Conservation (phyloP, 2,888 invertebrate genomes). For the Eupithecia abbreviata region DNA sequence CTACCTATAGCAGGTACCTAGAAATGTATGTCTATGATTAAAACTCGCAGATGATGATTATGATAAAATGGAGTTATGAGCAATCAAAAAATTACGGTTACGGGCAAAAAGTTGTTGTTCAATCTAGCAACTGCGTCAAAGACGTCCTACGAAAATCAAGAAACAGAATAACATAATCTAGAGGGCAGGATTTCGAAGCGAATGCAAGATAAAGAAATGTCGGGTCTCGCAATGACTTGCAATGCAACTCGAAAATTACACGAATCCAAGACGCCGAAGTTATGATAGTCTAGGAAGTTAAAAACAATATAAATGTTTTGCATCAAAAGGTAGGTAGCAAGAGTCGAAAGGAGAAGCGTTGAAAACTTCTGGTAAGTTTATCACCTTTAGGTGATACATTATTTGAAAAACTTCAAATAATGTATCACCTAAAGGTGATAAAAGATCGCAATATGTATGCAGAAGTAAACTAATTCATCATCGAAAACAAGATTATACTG, state of each 20-base stretch:
- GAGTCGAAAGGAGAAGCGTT: not conserved
- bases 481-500: slow-evolving; percentile 18
- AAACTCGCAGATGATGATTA: not conserved
- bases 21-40: not conserved
- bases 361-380: not conserved
- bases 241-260: not conserved
- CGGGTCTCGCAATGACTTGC: not conserved
- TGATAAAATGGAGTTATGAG: not conserved
- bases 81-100: not conserved
- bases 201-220: not conserved
- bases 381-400: too few relatives aligned
- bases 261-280: not conserved
- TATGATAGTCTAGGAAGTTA: not conserved
- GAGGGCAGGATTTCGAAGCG: not conserved
- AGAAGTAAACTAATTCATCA: slow-evolving; percentile 15
- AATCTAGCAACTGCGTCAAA: not conserved
- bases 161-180: not conserved
- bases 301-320: not conserved
- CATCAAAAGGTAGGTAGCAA: not conserved
- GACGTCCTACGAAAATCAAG: not conserved
- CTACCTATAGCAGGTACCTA: not conserved
- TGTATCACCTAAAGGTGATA: not conserved
- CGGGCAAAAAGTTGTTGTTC: slow-evolving; percentile 8
- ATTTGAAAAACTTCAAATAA: not conserved
- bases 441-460: not conserved